These are phyloP conservation scores for Ormyrus rosae DNA, from an alignment of 2,888 invertebrate genomes.

Conservation along the genomic window DNA sequence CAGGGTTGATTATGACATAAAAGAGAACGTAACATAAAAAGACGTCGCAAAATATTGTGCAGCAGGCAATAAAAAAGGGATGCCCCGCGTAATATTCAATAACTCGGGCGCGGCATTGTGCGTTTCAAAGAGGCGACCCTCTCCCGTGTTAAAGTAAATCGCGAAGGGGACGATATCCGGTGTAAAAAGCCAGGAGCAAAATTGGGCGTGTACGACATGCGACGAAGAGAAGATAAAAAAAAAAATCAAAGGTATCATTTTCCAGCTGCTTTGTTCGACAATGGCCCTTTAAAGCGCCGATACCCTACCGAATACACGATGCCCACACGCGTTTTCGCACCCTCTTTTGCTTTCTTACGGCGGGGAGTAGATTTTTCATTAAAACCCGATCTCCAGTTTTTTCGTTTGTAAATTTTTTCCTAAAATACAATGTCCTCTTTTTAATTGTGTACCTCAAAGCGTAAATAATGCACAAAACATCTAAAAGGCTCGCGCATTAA, in stretches of 20 bases:
- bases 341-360: neutral
- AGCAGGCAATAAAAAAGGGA: no score
- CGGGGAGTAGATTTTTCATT: no score
- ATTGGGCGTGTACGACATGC: constrained; percentile 38
- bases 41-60: no score
- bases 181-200: constrained; percentile 35
- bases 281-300: constrained; percentile 25
- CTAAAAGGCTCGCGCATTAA: neutral
- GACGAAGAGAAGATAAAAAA: neutral
- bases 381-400: no score
- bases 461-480: neutral
- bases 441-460: neutral
- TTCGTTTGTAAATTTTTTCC: no score
- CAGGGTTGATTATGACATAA: no score
- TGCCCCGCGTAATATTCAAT: no score
- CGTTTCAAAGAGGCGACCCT: constrained; percentile 28
- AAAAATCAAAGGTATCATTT: constrained; percentile 44
- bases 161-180: constrained; percentile 35
- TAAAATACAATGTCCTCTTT: no score
- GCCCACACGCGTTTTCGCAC: neutral
- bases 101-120: neutral
- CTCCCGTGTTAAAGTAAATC: constrained; percentile 40
- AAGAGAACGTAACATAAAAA: no score
- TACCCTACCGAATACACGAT: neutral
- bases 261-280: constrained; percentile 42